These are phyloP conservation scores for Turdus rufiventris DNA, from an alignment of 2,113 vertebrate species.

Conservation along the genomic window DNA sequence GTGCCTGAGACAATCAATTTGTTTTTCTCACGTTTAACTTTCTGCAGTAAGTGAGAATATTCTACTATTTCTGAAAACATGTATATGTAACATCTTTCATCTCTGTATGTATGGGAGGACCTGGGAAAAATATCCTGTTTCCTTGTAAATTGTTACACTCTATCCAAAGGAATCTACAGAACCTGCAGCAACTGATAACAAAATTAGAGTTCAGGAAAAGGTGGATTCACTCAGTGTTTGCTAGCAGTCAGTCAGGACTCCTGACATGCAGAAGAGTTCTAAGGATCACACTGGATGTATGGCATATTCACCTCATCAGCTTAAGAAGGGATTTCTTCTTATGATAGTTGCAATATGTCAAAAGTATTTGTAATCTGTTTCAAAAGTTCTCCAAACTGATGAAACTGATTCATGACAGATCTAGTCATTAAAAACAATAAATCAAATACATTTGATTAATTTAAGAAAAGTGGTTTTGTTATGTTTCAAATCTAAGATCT, in stretches of 20 bases:
- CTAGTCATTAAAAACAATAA: background rate
- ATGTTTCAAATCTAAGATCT: background rate
- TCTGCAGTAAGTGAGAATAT: background rate
- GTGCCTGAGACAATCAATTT: rapidly evolving
- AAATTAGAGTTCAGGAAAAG: background rate
- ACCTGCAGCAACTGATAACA: background rate
- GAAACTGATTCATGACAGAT: background rate
- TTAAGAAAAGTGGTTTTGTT: background rate
- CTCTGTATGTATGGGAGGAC: rapidly evolving
- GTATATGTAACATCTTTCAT: background rate
- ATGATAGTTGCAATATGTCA: background rate
- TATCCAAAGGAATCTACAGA: background rate
- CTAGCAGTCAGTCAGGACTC: background rate
- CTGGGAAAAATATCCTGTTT: background rate
- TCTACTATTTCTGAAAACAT: background rate
- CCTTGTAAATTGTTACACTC: background rate
- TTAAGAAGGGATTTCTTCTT: background rate
- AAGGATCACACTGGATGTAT: background rate
- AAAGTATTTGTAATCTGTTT: background rate
- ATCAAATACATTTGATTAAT: background rate
- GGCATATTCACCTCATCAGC: background rate
- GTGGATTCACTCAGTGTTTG: background rate
- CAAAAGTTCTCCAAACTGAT: background rate
- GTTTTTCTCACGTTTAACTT: background rate
- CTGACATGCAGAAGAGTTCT: background rate